Evolutionary conservation across 37 sponge, comb jelly and placozoan genomes (phyloP).

Genomic region (Mnemiopsis leidyi): DNA sequence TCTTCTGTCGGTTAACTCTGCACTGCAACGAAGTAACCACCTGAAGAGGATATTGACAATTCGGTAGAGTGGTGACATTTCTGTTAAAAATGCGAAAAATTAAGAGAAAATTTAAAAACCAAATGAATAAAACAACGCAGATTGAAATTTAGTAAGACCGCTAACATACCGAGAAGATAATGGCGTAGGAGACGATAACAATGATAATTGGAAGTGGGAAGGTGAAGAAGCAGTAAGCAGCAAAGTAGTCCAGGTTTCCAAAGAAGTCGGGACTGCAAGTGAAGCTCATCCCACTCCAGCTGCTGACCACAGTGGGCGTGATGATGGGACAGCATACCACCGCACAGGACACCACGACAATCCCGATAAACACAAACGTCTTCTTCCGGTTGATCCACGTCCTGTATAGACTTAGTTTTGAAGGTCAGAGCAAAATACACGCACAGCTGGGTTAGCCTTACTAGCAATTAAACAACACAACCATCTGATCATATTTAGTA

Average conservation of each 20-base stretch:
- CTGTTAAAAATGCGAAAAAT: too few relatives aligned
- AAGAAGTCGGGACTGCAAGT: constrained; percentile 14
- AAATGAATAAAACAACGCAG: too few relatives aligned
- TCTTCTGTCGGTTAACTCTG: constrained; percentile 2
- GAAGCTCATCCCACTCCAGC: not conserved
- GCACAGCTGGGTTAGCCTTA: too few relatives aligned
- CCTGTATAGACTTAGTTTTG: not conserved
- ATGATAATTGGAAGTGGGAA: constrained; percentile 3
- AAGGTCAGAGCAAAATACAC: not conserved
- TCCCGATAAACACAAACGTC: not conserved
- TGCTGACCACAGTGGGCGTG: not conserved
- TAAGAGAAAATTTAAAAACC: too few relatives aligned
- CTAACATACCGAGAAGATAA: not conserved
- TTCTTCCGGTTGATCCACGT: not conserved
- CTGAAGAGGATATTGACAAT: not conserved
- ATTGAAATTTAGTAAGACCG: too few relatives aligned
- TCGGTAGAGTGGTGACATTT: too few relatives aligned
- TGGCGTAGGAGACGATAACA: constrained; percentile 4
- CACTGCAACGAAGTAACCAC: not conserved
- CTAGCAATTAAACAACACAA: too few relatives aligned
- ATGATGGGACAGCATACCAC: not conserved
- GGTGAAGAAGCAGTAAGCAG: constrained; percentile 40
- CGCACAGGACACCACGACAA: not conserved
- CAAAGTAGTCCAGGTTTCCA: constrained; percentile 1
- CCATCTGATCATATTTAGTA: too few relatives aligned